Conservation (phyloP, 2,888 invertebrate genomes). For the Adela reaumurella region DNA sequence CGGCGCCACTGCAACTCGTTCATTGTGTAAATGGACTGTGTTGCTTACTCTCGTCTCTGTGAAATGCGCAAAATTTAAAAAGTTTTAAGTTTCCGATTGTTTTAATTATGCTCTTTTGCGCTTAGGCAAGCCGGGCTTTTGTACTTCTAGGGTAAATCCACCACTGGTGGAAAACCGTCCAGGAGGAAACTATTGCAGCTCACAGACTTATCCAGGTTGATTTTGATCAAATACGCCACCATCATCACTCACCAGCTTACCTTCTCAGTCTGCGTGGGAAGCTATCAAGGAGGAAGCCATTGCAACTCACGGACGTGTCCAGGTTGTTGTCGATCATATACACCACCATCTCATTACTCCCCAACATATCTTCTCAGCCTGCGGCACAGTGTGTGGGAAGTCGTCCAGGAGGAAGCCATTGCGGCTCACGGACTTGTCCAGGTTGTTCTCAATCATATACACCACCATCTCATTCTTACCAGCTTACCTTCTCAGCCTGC, state of each 20-base stretch:
- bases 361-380: constrained; percentile 97
- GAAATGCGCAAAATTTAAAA: too few relatives aligned
- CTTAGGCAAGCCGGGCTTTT: too few relatives aligned
- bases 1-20: too few relatives aligned
- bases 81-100: too few relatives aligned
- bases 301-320: constrained; percentile 85
- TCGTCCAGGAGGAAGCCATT: constrained; percentile 96
- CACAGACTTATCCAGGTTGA: constrained; percentile 83
- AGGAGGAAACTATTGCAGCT: constrained; percentile 92
- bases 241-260: constrained; percentile 91
- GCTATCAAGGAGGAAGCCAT: constrained; percentile 91
- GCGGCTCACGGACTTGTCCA: constrained; percentile 86
- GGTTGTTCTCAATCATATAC: constrained; percentile 85
- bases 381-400: constrained; percentile 90
- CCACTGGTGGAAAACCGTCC: too few relatives aligned
- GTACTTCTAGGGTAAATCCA: too few relatives aligned
- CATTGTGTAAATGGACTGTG: too few relatives aligned
- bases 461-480: constrained; percentile 95
- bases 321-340: constrained; percentile 89
- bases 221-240: constrained; percentile 91
- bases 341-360: too few relatives aligned
- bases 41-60: too few relatives aligned
- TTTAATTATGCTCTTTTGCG: too few relatives aligned
- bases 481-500: constrained; percentile 90
- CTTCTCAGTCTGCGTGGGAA: constrained; percentile 96